These are phyloP conservation scores for Schizopygopsis malacanthus DNA, from an alignment of 2,797 vertebrate species.

Conservation along the genomic window DNA sequence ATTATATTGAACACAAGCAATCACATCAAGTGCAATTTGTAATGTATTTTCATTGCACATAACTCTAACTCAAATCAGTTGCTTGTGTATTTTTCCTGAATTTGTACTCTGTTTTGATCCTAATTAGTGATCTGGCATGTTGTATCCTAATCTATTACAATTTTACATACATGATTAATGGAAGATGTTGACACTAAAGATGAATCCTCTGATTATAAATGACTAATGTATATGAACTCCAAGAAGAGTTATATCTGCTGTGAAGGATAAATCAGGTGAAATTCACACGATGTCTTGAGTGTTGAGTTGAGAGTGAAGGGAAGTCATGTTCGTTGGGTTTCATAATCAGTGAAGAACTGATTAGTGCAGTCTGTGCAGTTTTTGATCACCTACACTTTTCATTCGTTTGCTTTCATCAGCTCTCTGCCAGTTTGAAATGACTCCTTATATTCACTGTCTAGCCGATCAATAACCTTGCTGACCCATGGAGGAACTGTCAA, in stretches of 20 bases:
- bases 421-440: neutral
- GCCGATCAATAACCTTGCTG: neutral
- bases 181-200: neutral
- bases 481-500: conserved; percentile 10
- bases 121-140: neutral
- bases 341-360: neutral
- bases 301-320: neutral
- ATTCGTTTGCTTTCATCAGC: neutral
- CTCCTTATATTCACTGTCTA: neutral
- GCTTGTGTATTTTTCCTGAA: neutral
- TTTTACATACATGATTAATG: neutral
- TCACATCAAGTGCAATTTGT: neutral
- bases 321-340: neutral
- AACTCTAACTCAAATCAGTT: neutral
- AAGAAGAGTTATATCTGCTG: neutral
- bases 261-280: neutral
- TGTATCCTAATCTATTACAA: neutral
- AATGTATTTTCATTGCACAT: neutral
- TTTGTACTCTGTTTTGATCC: neutral
- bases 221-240: neutral
- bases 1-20: neutral
- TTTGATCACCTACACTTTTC: neutral
- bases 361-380: neutral
- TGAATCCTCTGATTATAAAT: neutral
- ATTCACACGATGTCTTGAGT: neutral